phyloP scores from a whole-genome alignment of 2,797 vertebrate species.

The Sebastes oblongus region DNA sequence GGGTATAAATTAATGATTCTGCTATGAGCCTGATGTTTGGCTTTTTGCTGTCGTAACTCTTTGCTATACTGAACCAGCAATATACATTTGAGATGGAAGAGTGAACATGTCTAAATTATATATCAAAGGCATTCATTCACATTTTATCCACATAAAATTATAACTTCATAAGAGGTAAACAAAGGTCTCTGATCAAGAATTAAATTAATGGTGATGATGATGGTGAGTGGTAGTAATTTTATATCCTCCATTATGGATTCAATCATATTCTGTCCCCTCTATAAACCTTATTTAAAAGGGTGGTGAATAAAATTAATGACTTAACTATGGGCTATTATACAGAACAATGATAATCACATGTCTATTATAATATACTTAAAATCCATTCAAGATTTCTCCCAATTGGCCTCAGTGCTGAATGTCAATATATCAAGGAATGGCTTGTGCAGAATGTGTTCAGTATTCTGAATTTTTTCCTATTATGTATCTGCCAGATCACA shows the following conservation, averaged over 20 bases:
- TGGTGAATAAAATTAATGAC: conserved; percentile 8
- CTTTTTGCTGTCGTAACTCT: background rate
- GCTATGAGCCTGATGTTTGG: background rate
- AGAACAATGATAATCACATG: conserved; percentile 18
- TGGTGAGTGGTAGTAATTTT: background rate
- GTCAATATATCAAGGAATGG: background rate
- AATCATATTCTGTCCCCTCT: conserved; percentile 2
- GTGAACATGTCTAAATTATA: conserved; percentile 20
- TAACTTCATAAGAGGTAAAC: conserved; percentile 17
- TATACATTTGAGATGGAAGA: conserved; percentile 2
- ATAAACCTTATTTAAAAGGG: conserved; percentile 12
- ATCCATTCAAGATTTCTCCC: conserved; percentile 1
- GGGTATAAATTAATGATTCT: conserved; percentile 2
- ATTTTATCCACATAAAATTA: background rate
- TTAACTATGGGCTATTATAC: conserved; percentile 21
- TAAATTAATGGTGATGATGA: background rate
- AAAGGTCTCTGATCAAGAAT: background rate
- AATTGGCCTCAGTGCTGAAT: background rate
- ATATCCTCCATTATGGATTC: conserved; percentile 3
- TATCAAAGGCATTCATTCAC: background rate
- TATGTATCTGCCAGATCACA: background rate
- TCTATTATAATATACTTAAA: conserved; percentile 18
- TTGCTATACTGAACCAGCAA: background rate
- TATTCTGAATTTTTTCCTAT: background rate
- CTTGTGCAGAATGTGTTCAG: background rate